Evolutionary conservation across 2,797 vertebrate species (phyloP).

Genomic region (Syngnathus acus): DNA sequence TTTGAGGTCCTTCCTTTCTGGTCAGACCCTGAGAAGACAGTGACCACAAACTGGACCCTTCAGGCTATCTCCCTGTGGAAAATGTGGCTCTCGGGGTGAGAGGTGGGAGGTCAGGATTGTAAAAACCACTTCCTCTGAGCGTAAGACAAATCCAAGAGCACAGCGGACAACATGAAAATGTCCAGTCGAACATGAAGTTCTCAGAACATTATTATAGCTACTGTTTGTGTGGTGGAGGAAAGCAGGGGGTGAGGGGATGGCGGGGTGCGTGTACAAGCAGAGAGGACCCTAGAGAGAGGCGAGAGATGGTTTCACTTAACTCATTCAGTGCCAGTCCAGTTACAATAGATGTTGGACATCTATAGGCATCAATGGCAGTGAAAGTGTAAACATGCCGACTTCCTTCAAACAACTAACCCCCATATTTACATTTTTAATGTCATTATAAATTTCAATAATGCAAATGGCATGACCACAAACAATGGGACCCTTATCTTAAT

Average conservation of each 20-base stretch:
- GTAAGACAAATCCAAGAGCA: constrained; percentile 23
- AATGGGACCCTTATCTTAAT: no score
- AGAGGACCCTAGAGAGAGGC: constrained; percentile 37
- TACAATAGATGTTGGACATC: no score
- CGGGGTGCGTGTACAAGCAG: constrained; percentile 4
- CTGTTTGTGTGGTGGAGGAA: constrained; percentile 17
- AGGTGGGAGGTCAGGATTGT: constrained; percentile 40
- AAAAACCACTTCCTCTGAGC: constrained; percentile 48
- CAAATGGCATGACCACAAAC: no score
- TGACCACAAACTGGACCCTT: constrained; percentile 22
- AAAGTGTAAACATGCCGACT: no score
- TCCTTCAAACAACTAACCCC: no score
- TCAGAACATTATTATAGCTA: constrained; percentile 27
- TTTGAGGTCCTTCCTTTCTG: constrained; percentile 20
- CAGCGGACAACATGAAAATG: constrained; percentile 25
- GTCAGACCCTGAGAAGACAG: constrained; percentile 59
- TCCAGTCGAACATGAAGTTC: constrained; percentile 22
- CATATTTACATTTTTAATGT: no score
- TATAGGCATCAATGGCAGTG: no score
- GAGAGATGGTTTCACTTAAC: constrained; percentile 32
- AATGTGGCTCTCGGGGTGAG: constrained; percentile 39
- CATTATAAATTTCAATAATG: no score
- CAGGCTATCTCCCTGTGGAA: constrained; percentile 44
- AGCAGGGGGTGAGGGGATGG: constrained; percentile 8
- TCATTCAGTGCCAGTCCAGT: no score